Conservation (phyloP, 2,888 invertebrate species). For the Erebia aethiops region DNA sequence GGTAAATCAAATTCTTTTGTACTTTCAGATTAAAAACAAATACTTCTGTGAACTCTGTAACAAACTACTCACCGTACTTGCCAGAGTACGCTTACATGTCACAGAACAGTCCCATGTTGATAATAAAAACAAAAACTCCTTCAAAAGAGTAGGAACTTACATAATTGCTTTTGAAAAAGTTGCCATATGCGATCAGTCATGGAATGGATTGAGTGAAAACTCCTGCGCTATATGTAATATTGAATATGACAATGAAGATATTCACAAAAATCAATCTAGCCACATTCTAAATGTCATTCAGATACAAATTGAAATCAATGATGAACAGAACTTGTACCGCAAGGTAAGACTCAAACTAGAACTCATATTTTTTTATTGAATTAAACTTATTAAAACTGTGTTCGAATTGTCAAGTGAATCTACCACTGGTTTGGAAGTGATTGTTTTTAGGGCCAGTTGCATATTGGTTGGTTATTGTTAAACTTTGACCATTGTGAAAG, state of each 20-base stretch:
- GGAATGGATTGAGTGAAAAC: constrained; percentile 60
- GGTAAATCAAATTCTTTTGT: background rate
- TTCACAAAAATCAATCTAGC: constrained; percentile 50
- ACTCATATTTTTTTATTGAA: no score
- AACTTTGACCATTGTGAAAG: no score
- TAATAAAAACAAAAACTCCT: constrained; percentile 45
- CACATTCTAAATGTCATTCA: constrained; percentile 60
- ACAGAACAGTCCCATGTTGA: constrained; percentile 49
- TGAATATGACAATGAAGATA: constrained; percentile 53
- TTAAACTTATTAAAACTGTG: no score
- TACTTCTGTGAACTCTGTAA: constrained; percentile 67
- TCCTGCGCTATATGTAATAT: constrained; percentile 58
- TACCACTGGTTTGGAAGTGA: constrained; percentile 5
- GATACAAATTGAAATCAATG: constrained; percentile 50
- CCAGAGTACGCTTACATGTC: constrained; percentile 57
- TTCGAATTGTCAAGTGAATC: no score
- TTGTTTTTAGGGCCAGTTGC: no score
- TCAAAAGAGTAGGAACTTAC: constrained; percentile 44
- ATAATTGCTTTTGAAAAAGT: constrained; percentile 53
- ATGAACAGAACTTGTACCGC: constrained; percentile 52
- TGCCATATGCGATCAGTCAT: constrained; percentile 53
- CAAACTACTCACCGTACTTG: constrained; percentile 49
- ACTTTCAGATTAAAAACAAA: constrained; percentile 59
- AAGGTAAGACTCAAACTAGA: constrained; percentile 44
- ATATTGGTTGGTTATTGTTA: no score